A percentile compares a stretch with the other conserved stretches of the same genome.
These are phyloP conservation scores for Caenorhabditis remanei DNA, from an alignment of 1,140 invertebrate species.

Conservation along the genomic window DNA sequence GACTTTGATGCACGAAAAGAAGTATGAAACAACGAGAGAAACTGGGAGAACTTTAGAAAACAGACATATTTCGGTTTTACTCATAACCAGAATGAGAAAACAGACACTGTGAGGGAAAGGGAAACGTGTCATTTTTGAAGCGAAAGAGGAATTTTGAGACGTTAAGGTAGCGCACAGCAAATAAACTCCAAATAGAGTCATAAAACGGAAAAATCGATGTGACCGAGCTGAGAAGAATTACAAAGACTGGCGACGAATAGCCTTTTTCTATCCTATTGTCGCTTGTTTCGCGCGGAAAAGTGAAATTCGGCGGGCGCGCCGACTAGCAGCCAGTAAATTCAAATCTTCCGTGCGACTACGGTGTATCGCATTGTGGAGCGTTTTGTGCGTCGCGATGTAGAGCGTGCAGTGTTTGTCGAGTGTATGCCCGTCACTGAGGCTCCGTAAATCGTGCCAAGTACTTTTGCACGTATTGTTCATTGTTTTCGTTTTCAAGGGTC, in stretches of 20 bases:
- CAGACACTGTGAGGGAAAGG: too few relatives aligned
- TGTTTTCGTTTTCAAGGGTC: conserved; percentile 4
- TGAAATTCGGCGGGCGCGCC: not conserved
- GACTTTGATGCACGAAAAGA: too few relatives aligned
- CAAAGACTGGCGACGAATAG: not conserved
- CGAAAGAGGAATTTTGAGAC: too few relatives aligned
- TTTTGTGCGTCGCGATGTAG: not conserved
- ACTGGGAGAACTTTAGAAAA: too few relatives aligned
- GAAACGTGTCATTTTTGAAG: too few relatives aligned
- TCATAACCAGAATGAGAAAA: too few relatives aligned
- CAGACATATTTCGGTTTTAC: too few relatives aligned
- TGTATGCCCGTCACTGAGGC: conserved; percentile 7
- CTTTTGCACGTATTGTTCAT: not conserved
- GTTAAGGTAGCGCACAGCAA: too few relatives aligned
- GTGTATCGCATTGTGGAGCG: conserved; percentile 7
- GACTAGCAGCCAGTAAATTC: not conserved
- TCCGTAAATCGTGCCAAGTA: conserved; percentile 44
- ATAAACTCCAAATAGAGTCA: too few relatives aligned
- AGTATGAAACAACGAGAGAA: too few relatives aligned
- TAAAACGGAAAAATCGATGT: not conserved
- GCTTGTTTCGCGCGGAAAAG: not conserved
- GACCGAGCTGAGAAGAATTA: not conserved
- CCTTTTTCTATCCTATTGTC: not conserved
- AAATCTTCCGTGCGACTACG: not conserved
- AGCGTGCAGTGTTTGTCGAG: not conserved